phyloP scores from a whole-genome alignment of 1,140 invertebrate species.

The Drepana arcuata region DNA sequence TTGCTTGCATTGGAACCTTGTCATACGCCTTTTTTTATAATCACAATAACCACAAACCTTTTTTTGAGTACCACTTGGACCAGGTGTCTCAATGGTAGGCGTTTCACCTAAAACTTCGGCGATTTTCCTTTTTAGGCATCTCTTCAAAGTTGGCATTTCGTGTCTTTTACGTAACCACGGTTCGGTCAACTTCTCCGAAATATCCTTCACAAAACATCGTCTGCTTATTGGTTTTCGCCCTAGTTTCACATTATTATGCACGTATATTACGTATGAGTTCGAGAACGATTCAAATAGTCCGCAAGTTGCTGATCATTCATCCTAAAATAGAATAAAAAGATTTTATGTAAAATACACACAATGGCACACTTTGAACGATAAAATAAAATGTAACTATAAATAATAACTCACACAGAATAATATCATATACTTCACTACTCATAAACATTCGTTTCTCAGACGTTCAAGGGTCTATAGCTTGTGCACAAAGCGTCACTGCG shows the following conservation, averaged over 20 bases:
- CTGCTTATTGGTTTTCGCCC: constrained; percentile 1
- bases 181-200: constrained; percentile 5
- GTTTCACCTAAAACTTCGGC: not conserved
- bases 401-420: not conserved
- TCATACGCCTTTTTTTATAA: constrained; percentile 6
- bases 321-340: constrained; percentile 3
- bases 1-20: constrained; percentile 2
- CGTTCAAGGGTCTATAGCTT: constrained; percentile 1
- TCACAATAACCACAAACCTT: constrained; percentile 3
- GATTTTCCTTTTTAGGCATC: constrained; percentile 5
- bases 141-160: constrained; percentile 3
- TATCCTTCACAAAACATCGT: constrained; percentile 6
- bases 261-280: constrained; percentile 6
- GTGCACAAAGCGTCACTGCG: not conserved
- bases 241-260: constrained; percentile 3
- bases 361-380: not conserved
- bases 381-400: not conserved
- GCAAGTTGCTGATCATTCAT: constrained; percentile 4
- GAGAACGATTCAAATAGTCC: constrained; percentile 7
- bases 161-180: constrained; percentile 9
- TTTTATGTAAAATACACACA: not conserved
- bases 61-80: constrained; percentile 3
- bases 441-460: constrained; percentile 3
- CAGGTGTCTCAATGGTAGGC: not conserved
- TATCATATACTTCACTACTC: constrained; percentile 1